Conservation (phyloP, 2,888 invertebrate genomes). For the Phyllotreta cruciferae region DNA sequence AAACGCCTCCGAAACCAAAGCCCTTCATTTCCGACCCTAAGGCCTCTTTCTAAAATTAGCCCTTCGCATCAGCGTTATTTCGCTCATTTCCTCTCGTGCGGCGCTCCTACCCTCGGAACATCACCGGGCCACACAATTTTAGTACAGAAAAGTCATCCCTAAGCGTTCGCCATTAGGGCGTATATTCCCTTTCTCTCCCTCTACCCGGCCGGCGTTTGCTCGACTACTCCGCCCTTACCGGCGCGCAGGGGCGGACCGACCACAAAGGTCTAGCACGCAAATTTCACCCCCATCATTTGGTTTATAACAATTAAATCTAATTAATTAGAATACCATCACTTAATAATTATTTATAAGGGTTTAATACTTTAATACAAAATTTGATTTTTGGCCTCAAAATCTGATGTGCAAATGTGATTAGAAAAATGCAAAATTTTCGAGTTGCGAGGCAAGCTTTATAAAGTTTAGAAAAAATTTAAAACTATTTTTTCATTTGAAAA, state of each 20-base stretch:
- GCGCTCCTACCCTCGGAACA: slow-evolving; percentile 20
- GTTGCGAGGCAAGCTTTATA: too few species aligned
- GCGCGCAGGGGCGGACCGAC: slow-evolving; percentile 26
- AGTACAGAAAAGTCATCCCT: slow-evolving; percentile 33
- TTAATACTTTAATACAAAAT: too few species aligned
- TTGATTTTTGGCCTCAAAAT: too few species aligned
- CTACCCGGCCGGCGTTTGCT: slow-evolving; percentile 20
- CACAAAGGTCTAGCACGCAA: slow-evolving; percentile 8
- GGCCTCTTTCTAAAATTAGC: slow-evolving; percentile 32
- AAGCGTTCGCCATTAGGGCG: slow-evolving; percentile 36
- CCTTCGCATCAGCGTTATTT: slow-evolving; percentile 19
- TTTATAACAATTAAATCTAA: too few species aligned
- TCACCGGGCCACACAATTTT: slow-evolving; percentile 31
- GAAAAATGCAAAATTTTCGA: too few species aligned
- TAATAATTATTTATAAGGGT: too few species aligned
- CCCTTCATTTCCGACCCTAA: slow-evolving; percentile 33
- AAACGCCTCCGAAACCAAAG: slow-evolving; percentile 8
- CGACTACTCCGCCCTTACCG: slow-evolving; percentile 23
- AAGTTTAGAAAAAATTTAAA: too few species aligned
- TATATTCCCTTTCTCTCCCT: slow-evolving; percentile 32
- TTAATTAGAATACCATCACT: too few species aligned
- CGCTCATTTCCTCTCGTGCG: slow-evolving; percentile 26
- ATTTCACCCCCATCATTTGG: not conserved
- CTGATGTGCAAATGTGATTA: too few species aligned
- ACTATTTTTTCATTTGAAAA: too few species aligned